These are phyloP conservation scores for Archaeoteleia sp. DNA, from an alignment of 2,888 invertebrate genomes.

Conservation along the genomic window DNA sequence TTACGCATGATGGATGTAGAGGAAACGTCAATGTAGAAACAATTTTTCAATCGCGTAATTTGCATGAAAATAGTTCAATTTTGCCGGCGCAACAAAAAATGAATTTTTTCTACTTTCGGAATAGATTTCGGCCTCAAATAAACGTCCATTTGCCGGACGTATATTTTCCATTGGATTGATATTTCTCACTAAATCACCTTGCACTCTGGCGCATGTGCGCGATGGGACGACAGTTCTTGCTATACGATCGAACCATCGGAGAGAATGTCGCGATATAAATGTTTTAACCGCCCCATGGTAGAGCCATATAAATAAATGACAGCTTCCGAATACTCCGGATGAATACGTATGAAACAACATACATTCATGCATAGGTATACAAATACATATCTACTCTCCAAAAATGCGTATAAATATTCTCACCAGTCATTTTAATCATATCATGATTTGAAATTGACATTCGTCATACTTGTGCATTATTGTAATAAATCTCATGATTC, in stretches of 20 bases:
- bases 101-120: slow-evolving; percentile 20
- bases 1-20: too few species aligned
- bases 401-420: too few species aligned
- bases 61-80: slow-evolving; percentile 37
- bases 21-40: too few species aligned
- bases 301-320: slow-evolving; percentile 36
- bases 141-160: slow-evolving; percentile 42
- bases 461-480: not conserved
- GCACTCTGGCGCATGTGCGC: slow-evolving; percentile 36
- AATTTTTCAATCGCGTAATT: too few species aligned
- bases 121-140: slow-evolving; percentile 48
- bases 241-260: slow-evolving; percentile 36
- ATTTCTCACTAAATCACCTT: slow-evolving; percentile 43
- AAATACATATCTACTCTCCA: not conserved
- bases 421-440: not conserved
- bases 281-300: slow-evolving; percentile 22
- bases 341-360: slow-evolving; percentile 3
- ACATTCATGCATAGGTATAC: not conserved
- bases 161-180: slow-evolving; percentile 47
- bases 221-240: slow-evolving; percentile 30
- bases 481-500: too few species aligned
- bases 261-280: slow-evolving; percentile 39
- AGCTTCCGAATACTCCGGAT: slow-evolving; percentile 22
- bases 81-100: slow-evolving; percentile 7
- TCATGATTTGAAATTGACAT: not conserved